A percentile compares a stretch with the other conserved stretches of the same genome.
Conservation (phyloP, 1,140 invertebrate genomes). For the Lucilia cuprina region DNA sequence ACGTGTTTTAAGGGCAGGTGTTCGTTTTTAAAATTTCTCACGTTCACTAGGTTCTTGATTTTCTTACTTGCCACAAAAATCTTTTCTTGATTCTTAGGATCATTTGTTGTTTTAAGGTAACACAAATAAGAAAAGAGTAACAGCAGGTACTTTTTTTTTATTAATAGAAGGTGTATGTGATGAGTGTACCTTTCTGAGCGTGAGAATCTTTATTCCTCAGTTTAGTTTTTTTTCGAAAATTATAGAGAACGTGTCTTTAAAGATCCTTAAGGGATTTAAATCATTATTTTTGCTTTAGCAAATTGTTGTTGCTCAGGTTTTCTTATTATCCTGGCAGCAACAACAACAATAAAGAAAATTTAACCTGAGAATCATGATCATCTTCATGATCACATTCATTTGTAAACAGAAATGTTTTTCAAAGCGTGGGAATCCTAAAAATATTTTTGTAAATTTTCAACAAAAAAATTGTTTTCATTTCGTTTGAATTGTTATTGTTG, state of each 20-base stretch:
- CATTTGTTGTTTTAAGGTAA: background rate
- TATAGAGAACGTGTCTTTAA: background rate
- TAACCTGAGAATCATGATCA: background rate
- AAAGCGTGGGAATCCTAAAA: background rate
- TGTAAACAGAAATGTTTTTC: background rate
- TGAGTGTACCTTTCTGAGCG: conserved; percentile 44
- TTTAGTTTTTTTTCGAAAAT: conserved; percentile 30
- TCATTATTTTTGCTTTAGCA: conserved; percentile 13
- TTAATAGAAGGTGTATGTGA: conserved; percentile 39
- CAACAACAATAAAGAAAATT: background rate
- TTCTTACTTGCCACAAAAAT: background rate
- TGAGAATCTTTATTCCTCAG: conserved; percentile 48
- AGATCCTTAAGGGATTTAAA: conserved; percentile 26
- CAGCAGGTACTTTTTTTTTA: conserved; percentile 33
- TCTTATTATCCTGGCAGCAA: background rate
- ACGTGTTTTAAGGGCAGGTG: conserved; percentile 47
- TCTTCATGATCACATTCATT: background rate
- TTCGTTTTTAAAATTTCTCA: conserved; percentile 53
- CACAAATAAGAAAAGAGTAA: background rate
- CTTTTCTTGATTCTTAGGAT: background rate
- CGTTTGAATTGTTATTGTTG: background rate
- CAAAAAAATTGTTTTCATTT: background rate
- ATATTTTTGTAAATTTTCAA: background rate
- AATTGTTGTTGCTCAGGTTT: background rate
- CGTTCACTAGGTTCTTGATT: conserved; percentile 41